Conservation (phyloP, 2,113 vertebrate genomes). For the Blennius ocellaris region DNA sequence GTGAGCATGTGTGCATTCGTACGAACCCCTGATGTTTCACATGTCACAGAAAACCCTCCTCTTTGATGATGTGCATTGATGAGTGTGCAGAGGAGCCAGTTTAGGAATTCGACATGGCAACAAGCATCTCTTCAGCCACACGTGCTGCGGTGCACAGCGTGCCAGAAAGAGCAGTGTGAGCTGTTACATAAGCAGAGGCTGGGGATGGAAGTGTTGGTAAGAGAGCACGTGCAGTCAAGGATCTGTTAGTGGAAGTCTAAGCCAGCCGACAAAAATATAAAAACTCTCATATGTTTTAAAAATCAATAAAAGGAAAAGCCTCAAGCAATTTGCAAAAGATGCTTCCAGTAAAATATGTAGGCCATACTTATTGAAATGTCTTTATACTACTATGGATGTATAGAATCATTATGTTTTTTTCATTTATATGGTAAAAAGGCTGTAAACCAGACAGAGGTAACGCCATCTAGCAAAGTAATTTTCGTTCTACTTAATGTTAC, state of each 20-base stretch:
- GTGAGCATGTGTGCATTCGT: neutral
- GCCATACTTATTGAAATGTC: no score
- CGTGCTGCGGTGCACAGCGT: slow-evolving; percentile 44
- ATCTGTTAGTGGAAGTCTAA: slow-evolving; percentile 12
- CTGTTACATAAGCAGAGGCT: slow-evolving; percentile 66
- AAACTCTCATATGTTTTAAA: neutral
- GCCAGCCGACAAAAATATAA: neutral
- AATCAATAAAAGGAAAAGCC: no score
- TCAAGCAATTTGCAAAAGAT: no score
- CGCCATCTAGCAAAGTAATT: no score
- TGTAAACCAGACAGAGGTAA: no score
- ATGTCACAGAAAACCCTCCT: slow-evolving; percentile 38
- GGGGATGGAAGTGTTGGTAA: slow-evolving; percentile 48
- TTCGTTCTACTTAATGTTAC: no score
- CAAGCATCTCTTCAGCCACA: slow-evolving; percentile 59
- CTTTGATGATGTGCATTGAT: slow-evolving; percentile 41
- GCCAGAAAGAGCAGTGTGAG: slow-evolving; percentile 42
- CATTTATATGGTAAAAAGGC: no score
- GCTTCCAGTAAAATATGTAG: no score
- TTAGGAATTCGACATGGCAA: slow-evolving; percentile 44
- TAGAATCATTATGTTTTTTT: no score
- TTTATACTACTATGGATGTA: no score
- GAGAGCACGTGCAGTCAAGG: slow-evolving; percentile 45
- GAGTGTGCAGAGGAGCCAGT: slow-evolving; percentile 33
- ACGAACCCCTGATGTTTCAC: slow-evolving; percentile 30